Evolutionary conservation across 2,797 vertebrate genomes (phyloP), one percentile per base, ranked within the genome.

Genomic region (Microchirus variegatus): DNA sequence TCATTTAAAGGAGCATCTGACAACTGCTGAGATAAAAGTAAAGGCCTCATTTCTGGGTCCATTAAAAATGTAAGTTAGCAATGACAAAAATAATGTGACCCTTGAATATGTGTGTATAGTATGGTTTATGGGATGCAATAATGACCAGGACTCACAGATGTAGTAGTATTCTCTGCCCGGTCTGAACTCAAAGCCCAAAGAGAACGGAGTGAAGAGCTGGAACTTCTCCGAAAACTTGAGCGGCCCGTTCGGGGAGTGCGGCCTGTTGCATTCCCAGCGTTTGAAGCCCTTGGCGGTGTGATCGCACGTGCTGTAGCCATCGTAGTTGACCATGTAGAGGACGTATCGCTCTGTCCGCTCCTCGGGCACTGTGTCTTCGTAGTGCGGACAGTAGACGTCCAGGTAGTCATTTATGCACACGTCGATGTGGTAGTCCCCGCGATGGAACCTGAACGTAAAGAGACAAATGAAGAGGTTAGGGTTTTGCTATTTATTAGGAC

Each of bases 241-340:
- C 0, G 97, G 97, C 67, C 97, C 97, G 3, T 97, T 98, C 0
- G 96, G 95, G 16, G 96, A 97, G 84, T 97, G 94, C 0, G 97
- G 97, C 48, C 96, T 91, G 92, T 99, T 99, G 86, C 97, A 99
- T 83, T 99, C 96, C 97, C 97, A 99, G 78, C 97, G 95, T 82
- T 98, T 98, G 92, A 98, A 99, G 38, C 97, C 97, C 89, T 98
- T 98, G 88, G 96, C 94, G 36, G 96, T 98, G 78, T 99, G 96
- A 91, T 99, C 97, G 1, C 97, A 99, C 22, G 96, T 95, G 87
- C 94, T 98, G 93, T 99, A 99, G 87, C 97, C 97, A 62, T 99
- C 97, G 65, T 96, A 99, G 94, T 98, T 98, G 74, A 98, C 97
- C 97, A 99, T 98, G 92, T 98, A 99, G 73, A 99, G 96, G 83